Percentiles rank a stretch among this genome's conserved stretches.
These are phyloP conservation scores for Oryzias dopingdopingensis DNA, from an alignment of 2,797 vertebrate species.

Conservation along the genomic window DNA sequence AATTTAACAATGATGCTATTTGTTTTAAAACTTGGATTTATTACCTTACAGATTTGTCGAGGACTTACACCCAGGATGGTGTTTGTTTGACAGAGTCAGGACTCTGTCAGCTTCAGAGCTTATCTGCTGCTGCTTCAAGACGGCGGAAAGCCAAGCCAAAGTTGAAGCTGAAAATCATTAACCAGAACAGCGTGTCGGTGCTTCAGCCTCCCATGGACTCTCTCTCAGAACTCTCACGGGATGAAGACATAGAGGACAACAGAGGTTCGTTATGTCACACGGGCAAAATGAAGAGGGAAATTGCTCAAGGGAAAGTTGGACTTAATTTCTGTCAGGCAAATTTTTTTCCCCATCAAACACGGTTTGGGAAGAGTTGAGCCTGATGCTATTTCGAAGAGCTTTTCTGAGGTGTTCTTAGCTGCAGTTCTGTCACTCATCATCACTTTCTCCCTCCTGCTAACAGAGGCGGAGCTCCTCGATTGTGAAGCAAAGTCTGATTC, in stretches of 20 bases:
- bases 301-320: slow-evolving; percentile 10
- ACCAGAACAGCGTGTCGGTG: slow-evolving; percentile 98
- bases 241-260: slow-evolving; percentile 91
- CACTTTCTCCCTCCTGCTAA: slow-evolving; percentile 49
- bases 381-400: slow-evolving; percentile 31
- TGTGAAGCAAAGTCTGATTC: slow-evolving; percentile 97
- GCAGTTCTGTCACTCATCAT: slow-evolving; percentile 62
- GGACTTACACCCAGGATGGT: slow-evolving; percentile 97
- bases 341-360: slow-evolving; percentile 33
- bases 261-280: slow-evolving; percentile 77
- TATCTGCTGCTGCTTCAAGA: slow-evolving; percentile 87
- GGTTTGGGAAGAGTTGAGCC: slow-evolving; percentile 52
- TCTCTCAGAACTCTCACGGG: slow-evolving; percentile 88
- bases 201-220: slow-evolving; percentile 91
- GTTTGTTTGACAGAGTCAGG: slow-evolving; percentile 97
- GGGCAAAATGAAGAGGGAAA: slow-evolving; percentile 1
- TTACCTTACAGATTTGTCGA: slow-evolving; percentile 82
- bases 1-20: neutral
- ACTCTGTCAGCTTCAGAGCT: slow-evolving; percentile 94
- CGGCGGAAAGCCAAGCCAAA: slow-evolving; percentile 95
- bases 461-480: slow-evolving; percentile 93
- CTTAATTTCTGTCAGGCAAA: slow-evolving; percentile 54
- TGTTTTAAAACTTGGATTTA: neutral
- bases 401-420: slow-evolving; percentile 37
- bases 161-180: slow-evolving; percentile 97